Conservation (phyloP, 2,888 invertebrate genomes). For the Gisinianus flammeolus region DNA sequence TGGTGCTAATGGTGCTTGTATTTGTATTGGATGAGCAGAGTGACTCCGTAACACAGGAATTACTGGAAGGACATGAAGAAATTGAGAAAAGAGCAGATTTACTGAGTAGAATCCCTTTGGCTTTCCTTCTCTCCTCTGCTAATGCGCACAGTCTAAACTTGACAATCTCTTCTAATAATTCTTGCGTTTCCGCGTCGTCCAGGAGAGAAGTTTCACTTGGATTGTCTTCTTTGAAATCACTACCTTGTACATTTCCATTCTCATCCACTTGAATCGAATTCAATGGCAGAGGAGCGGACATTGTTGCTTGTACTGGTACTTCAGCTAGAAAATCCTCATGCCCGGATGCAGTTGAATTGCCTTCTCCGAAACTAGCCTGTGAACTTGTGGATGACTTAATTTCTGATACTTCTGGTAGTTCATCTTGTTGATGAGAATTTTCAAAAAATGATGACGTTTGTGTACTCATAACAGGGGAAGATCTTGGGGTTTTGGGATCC, state of each 20-base stretch:
- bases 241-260: not conserved
- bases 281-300: not conserved
- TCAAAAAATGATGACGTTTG: no score
- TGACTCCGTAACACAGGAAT: no score
- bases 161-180: constrained; percentile 12
- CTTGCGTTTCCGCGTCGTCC: not conserved
- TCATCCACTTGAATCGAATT: not conserved
- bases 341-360: not conserved
- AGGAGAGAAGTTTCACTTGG: not conserved
- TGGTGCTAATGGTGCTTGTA: no score
- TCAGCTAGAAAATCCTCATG: not conserved
- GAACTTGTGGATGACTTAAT: no score
- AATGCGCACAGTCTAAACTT: not conserved
- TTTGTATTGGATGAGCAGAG: no score
- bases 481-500: no score
- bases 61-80: no score
- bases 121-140: not conserved
- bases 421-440: no score
- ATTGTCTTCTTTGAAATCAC: not conserved
- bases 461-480: no score
- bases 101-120: not conserved
- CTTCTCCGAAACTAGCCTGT: no score
- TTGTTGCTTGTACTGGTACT: not conserved
- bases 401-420: no score
- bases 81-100: not conserved